Conservation (phyloP, 2,888 invertebrate genomes). For the Perithous albicinctus region DNA sequence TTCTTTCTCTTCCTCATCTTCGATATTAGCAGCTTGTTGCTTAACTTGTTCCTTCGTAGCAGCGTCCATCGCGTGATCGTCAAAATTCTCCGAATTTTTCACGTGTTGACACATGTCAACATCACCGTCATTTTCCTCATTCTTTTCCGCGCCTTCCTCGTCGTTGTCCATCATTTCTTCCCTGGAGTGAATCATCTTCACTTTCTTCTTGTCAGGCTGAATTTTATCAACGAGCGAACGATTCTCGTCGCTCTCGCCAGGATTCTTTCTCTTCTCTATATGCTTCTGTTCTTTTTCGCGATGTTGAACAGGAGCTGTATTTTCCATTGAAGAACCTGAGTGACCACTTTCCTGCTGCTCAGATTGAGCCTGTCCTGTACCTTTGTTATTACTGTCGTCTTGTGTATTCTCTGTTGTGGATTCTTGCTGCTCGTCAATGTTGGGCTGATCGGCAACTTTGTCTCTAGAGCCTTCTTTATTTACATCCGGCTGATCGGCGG, state of each 20-base stretch:
- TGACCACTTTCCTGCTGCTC: constrained; percentile 90
- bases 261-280: constrained; percentile 89
- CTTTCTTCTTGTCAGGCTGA: constrained; percentile 88
- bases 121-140: constrained; percentile 74
- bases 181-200: constrained; percentile 86
- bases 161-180: constrained; percentile 86
- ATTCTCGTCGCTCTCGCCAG: constrained; percentile 91
- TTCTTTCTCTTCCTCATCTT: constrained; percentile 87
- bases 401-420: constrained; percentile 85
- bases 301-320: constrained; percentile 83
- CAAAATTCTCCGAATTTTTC: constrained; percentile 90
- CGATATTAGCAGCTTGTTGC: constrained; percentile 88
- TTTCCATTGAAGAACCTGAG: constrained; percentile 85
- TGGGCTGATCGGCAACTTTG: constrained; percentile 84
- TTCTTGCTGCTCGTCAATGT: constrained; percentile 84
- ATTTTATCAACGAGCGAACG: constrained; percentile 89
- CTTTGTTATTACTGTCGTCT: constrained; percentile 88
- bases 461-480: constrained; percentile 83
- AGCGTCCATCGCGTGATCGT: constrained; percentile 91
- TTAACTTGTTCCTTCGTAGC: constrained; percentile 93
- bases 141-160: constrained; percentile 84
- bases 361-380: constrained; percentile 91
- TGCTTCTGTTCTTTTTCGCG: constrained; percentile 83
- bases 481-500: constrained; percentile 85
- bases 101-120: constrained; percentile 93